Evolutionary conservation across 1,140 invertebrate species (phyloP).

Genomic region (Drosophila orena): DNA sequence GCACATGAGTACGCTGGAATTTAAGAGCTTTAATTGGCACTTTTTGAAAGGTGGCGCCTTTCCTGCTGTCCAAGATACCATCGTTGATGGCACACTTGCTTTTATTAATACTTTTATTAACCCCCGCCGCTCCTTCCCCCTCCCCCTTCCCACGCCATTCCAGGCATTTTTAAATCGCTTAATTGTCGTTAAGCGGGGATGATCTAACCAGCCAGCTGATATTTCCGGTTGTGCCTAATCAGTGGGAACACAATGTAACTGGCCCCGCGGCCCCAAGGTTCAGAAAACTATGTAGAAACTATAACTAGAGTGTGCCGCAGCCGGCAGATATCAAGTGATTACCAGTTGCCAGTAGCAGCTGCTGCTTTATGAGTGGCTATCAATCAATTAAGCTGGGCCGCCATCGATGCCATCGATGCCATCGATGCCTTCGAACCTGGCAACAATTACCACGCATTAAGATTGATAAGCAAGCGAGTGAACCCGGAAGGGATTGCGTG

Average conservation of each 20-base stretch:
- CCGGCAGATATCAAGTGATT: background rate
- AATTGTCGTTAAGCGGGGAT: conserved; percentile 63
- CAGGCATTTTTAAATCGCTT: conserved; percentile 36
- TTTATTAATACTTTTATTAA: conserved; percentile 47
- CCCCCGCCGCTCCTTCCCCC: background rate
- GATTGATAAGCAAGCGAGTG: conserved; percentile 47
- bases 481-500: conserved; percentile 38
- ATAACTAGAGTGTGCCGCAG: background rate
- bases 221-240: conserved; percentile 67
- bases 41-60: background rate
- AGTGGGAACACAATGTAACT: conserved; percentile 52
- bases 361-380: conserved; percentile 53
- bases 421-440: conserved; percentile 49
- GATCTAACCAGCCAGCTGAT: conserved; percentile 63
- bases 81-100: background rate
- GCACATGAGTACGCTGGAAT: background rate
- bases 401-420: conserved; percentile 44
- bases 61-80: conserved; percentile 9
- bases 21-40: background rate
- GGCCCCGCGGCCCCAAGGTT: conserved; percentile 32
- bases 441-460: conserved; percentile 61
- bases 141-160: too few relatives aligned
- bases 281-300: conserved; percentile 2
- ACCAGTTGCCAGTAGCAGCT: background rate
- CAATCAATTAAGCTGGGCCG: conserved; percentile 59